Evolutionary conservation across 2,797 vertebrate genomes (phyloP).

Genomic region (Cetoscarus ocellatus): DNA sequence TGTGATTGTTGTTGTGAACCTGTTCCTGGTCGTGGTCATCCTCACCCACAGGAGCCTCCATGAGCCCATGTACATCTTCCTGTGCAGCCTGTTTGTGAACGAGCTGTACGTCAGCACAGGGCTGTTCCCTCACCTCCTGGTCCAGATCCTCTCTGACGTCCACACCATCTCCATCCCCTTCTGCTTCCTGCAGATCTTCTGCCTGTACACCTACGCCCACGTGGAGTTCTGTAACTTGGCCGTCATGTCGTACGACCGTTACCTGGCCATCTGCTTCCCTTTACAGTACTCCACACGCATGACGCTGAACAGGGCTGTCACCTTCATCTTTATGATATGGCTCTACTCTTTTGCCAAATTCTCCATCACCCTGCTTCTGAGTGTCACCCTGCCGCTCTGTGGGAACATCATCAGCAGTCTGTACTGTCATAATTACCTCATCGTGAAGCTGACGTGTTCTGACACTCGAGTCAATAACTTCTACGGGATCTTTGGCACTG

Average conservation of each 20-base stretch:
- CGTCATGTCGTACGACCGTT: slow-evolving; percentile 72
- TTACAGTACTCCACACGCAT: slow-evolving; percentile 46
- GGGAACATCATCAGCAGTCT: slow-evolving; percentile 40
- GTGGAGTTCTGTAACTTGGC: slow-evolving; percentile 57
- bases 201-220: slow-evolving; percentile 31
- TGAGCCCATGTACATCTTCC: slow-evolving; percentile 49
- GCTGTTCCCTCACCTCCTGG: slow-evolving; percentile 1
- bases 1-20: slow-evolving; percentile 15
- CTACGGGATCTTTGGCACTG: not conserved
- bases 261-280: slow-evolving; percentile 59
- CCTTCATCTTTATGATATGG: slow-evolving; percentile 21
- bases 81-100: slow-evolving; percentile 38
- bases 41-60: slow-evolving; percentile 52
- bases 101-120: slow-evolving; percentile 37
- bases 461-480: slow-evolving; percentile 31
- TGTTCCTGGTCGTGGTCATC: slow-evolving; percentile 42
- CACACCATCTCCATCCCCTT: slow-evolving; percentile 38
- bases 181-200: slow-evolving; percentile 69
- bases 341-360: not conserved
- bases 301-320: not conserved
- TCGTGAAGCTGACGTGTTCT: slow-evolving; percentile 50
- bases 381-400: slow-evolving; percentile 15
- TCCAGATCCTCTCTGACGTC: slow-evolving; percentile 45
- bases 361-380: not conserved
- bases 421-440: slow-evolving; percentile 47